Conservation (phyloP, 2,113 vertebrate species). For the Gavialis gangeticus region DNA sequence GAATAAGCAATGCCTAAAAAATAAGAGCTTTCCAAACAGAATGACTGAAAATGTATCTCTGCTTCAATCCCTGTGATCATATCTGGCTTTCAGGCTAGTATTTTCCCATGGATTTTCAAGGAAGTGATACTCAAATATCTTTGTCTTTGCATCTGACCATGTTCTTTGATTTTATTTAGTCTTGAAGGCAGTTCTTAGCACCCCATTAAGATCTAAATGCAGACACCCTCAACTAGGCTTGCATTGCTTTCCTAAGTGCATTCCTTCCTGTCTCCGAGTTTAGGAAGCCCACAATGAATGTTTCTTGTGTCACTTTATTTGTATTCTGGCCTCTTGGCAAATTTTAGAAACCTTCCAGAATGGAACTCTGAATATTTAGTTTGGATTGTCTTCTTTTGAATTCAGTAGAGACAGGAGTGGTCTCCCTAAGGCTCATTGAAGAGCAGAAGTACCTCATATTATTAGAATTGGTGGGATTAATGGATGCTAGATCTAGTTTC, state of each 20-base stretch:
- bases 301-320: neutral
- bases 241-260: neutral
- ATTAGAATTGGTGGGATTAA: neutral
- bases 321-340: neutral
- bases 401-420: accelerated
- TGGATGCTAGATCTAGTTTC: neutral
- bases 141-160: no score
- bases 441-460: neutral
- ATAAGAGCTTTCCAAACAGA: no score
- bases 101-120: neutral
- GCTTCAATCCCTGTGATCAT: neutral
- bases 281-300: neutral
- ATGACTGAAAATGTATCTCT: neutral
- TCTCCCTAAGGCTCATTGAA: neutral
- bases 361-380: no score
- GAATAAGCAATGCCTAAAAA: neutral
- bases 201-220: no score
- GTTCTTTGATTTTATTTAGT: neutral
- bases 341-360: accelerated
- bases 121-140: neutral
- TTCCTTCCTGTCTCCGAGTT: neutral
- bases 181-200: neutral
- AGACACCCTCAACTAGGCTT: neutral
- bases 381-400: neutral
- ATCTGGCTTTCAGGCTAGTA: neutral